Conservation (phyloP, 2,113 vertebrate genomes). For the Hystrix cristata region DNA sequence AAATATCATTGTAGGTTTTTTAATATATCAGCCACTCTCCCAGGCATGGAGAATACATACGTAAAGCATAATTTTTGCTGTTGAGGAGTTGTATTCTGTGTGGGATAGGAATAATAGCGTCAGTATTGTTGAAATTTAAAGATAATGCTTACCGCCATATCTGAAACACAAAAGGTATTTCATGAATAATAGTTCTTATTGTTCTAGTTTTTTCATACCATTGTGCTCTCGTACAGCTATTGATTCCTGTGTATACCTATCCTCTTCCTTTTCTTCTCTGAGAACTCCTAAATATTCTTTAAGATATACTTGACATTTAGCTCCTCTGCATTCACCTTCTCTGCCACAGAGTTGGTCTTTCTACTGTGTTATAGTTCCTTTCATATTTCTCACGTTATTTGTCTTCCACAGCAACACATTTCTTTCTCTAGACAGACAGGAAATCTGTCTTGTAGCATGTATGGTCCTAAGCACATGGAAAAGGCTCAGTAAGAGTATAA, state of each 20-base stretch:
- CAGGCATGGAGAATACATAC: not conserved
- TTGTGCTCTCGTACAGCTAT: not conserved
- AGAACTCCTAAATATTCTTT: slow-evolving; percentile 5
- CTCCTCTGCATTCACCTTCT: slow-evolving; percentile 15
- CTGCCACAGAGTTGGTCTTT: not conserved
- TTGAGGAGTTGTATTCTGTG: not conserved
- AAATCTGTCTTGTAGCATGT: not conserved
- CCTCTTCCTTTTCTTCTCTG: not conserved
- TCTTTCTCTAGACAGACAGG: not conserved
- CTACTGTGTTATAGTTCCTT: not conserved
- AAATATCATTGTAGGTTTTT: not conserved
- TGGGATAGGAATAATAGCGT: not conserved
- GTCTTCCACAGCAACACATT: not conserved
- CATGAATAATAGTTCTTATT: not conserved
- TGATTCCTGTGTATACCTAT: not conserved
- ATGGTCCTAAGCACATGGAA: not conserved
- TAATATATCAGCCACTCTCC: not conserved
- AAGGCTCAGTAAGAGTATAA: not conserved
- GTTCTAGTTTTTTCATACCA: not conserved
- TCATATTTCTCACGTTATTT: not conserved
- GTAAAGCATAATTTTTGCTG: not conserved
- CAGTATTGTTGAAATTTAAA: not conserved
- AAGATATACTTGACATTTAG: not conserved
- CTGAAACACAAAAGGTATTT: not conserved
- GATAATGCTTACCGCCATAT: not conserved